Percentiles rank a stretch among this genome's conserved stretches.
phyloP scores from a whole-genome alignment of 2,888 invertebrate genomes.

The Rhamphomyia laevipes region DNA sequence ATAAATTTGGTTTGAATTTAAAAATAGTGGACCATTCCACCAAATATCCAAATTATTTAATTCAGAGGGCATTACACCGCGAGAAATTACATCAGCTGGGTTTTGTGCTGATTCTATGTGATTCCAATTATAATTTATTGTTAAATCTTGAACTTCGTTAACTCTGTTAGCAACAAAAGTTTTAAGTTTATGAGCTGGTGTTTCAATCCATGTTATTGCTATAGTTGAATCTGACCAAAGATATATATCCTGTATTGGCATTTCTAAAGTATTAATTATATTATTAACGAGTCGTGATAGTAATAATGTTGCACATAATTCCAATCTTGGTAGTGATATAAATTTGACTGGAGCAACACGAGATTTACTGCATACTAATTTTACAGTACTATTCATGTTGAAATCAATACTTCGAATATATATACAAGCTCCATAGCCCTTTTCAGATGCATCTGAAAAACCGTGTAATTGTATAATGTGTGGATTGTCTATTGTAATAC shows the following conservation, averaged over 20 bases:
- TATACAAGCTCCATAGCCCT: constrained; percentile 4
- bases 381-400: neutral
- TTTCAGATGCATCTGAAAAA: constrained; percentile 12
- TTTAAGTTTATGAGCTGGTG: neutral
- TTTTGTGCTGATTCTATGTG: neutral
- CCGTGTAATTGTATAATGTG: constrained; percentile 6
- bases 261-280: neutral
- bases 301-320: constrained; percentile 6
- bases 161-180: neutral
- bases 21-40: constrained; percentile 2
- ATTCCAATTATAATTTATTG: neutral
- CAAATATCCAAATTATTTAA: neutral
- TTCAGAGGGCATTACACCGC: neutral
- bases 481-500: neutral
- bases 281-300: neutral
- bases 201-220: neutral
- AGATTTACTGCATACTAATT: constrained; percentile 9
- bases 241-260: neutral
- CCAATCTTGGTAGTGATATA: constrained; percentile 5
- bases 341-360: constrained; percentile 9
- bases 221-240: neutral
- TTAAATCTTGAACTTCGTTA: neutral
- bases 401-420: constrained; percentile 1
- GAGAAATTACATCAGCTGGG: neutral
- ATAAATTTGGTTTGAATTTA: constrained; percentile 5